Base-by-base conservation (phyloP, 92 coral and sea anemone genomes). In the Porites divaricata region DNA sequence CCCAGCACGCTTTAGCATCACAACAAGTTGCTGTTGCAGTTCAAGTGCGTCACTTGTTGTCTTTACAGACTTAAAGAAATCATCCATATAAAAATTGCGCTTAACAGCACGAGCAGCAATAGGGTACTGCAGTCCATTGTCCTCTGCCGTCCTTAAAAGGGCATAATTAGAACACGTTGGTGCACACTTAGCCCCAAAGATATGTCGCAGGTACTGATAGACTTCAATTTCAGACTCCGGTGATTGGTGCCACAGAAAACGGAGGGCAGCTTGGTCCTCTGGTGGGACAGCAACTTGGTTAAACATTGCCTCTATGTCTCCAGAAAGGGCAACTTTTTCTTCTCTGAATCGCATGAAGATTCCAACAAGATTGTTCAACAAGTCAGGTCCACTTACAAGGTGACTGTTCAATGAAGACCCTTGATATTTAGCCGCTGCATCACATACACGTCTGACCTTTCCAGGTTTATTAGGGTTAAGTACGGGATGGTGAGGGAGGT, bases 231-330 rank as follows among this genome's bases (percentile, higher is more conserved):
- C 77, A 20, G 81, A 72, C 9, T 65, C 83, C 1, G 52, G 57
- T 8, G 88, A 81, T 70, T 88, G 86, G 23, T 58, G 71, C 89
- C 88, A 91, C 51, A 91, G 80, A 67, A 87, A 90, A 49, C 88
- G 87, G 20, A 90, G 70, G 19, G 85, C 83, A 19, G 57, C 81
- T 67, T 88, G 85, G 69, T 81, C 94, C 67, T 59, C 94, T 63
- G 20, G 49, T 17, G 62, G 75, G 35, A 87, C 94, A 56, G 77
- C 74, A 88, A 90, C 79, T 65, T 88, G 94, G 16, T 86, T 63
- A 77, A 88, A 88, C 89, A 88, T 83, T 79, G 80, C 86, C 21
- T 89, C 91, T 5, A 83, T 90, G 79, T 90, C 91, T 61, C 89
- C 90, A n/a, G 91, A 87, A 19, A 90, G 53, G 0, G 89, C 94